Percentiles rank a stretch among this genome's conserved stretches.
These are phyloP conservation scores for Augiades crinisus DNA, from an alignment of 2,888 invertebrate species.

Conservation along the genomic window DNA sequence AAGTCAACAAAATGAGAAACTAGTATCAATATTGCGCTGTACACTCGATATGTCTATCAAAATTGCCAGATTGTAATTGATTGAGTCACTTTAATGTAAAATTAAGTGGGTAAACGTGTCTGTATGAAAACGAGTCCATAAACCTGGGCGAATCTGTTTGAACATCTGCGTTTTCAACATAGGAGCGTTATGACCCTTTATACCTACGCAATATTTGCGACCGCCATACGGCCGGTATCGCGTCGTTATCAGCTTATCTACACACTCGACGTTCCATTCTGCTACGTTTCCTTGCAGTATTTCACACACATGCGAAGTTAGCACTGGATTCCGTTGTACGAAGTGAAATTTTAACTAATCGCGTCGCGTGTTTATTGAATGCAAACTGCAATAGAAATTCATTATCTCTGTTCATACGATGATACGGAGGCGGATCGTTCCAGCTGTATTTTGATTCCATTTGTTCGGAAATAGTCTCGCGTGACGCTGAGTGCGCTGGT, in stretches of 20 bases:
- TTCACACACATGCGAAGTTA: constrained; percentile 51
- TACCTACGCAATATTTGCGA: constrained; percentile 53
- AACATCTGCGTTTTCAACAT: constrained; percentile 24
- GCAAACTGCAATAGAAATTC: constrained; percentile 37
- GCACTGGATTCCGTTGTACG: constrained; percentile 40
- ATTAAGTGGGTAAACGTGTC: no score
- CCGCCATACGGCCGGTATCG: constrained; percentile 60
- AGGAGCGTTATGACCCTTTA: constrained; percentile 37
- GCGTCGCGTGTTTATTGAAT: constrained; percentile 37
- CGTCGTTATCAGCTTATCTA: constrained; percentile 76
- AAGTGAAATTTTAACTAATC: constrained; percentile 26
- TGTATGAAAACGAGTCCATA: no score
- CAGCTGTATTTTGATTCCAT: constrained; percentile 29
- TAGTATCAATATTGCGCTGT: no score
- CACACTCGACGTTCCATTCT: constrained; percentile 66
- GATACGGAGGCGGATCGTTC: constrained; percentile 27
- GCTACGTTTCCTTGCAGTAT: constrained; percentile 59
- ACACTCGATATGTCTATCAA: no score
- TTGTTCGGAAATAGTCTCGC: constrained; percentile 24
- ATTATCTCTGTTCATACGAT: constrained; percentile 34
- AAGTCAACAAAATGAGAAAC: no score
- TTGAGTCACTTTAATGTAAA: no score
- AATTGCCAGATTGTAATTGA: no score
- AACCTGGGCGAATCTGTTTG: constrained; percentile 9
- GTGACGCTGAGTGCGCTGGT: constrained; percentile 12